A percentile compares a stretch with the other conserved stretches of the same genome.
Conservation (phyloP, 2,113 vertebrate species). For the Colistium nudipinnis region DNA sequence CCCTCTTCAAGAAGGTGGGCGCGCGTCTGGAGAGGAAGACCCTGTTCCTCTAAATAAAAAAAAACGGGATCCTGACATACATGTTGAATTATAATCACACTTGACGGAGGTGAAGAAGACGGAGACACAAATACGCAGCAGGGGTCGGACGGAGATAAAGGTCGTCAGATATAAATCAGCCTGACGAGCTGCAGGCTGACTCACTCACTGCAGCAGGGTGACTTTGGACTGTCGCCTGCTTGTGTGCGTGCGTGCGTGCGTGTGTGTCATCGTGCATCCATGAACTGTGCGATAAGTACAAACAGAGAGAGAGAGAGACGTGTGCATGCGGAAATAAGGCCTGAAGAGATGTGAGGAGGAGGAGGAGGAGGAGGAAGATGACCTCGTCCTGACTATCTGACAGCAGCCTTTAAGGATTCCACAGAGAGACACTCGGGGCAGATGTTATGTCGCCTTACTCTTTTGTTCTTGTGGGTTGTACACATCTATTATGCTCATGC, state of each 20-base stretch:
- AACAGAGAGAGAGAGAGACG: slow-evolving; percentile 40
- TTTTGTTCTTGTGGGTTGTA: slow-evolving; percentile 31
- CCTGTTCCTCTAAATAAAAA: slow-evolving; percentile 63
- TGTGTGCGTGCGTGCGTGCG: neutral
- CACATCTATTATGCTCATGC: slow-evolving; percentile 11
- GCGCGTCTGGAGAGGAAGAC: slow-evolving; percentile 72
- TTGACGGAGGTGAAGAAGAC: no score
- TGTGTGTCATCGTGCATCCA: slow-evolving; percentile 43
- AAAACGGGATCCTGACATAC: no score
- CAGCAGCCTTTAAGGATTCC: slow-evolving; percentile 39
- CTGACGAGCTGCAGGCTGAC: slow-evolving; percentile 47
- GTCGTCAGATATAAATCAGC: slow-evolving; percentile 46
- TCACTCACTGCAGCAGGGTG: slow-evolving; percentile 55
- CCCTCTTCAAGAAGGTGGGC: slow-evolving; percentile 77
- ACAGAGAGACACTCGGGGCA: slow-evolving; percentile 42
- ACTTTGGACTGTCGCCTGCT: slow-evolving; percentile 35
- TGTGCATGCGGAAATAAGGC: slow-evolving; percentile 40
- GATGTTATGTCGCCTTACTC: slow-evolving; percentile 43
- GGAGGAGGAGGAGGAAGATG: neutral
- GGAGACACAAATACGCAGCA: no score
- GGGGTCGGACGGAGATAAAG: no score
- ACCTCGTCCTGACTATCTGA: slow-evolving; percentile 42
- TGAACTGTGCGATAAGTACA: slow-evolving; percentile 38
- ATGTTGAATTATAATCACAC: no score
- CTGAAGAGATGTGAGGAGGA: slow-evolving; percentile 17